phyloP scores from a whole-genome alignment of 2,888 invertebrate genomes.

The Oegoconia quadripuncta region DNA sequence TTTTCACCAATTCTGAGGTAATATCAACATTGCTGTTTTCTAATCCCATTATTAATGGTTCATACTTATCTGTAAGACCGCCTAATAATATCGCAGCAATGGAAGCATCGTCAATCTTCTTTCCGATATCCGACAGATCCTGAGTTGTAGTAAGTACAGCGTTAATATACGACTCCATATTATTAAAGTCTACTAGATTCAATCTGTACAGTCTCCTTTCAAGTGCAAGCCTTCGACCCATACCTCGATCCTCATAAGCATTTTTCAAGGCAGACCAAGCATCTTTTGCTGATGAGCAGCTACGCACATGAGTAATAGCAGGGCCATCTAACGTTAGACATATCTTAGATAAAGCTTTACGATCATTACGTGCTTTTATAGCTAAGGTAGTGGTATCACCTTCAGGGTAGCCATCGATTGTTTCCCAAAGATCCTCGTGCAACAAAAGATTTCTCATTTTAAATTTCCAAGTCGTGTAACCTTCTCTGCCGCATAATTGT shows the following conservation, averaged over 20 bases:
- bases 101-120: constrained; percentile 7
- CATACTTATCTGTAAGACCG: constrained; percentile 5
- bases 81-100: constrained; percentile 7
- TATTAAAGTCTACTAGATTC: constrained; percentile 5
- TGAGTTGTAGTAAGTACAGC: constrained; percentile 4
- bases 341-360: not conserved
- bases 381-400: not conserved
- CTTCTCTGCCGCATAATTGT: too few relatives aligned
- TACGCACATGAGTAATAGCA: constrained; percentile 8
- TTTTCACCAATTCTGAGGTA: constrained; percentile 2
- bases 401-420: not conserved
- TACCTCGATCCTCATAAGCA: constrained; percentile 9
- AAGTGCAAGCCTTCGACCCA: constrained; percentile 8
- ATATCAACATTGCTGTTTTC: constrained; percentile 7
- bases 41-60: constrained; percentile 8
- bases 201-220: constrained; percentile 6
- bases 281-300: constrained; percentile 7
- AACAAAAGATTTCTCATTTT: too few relatives aligned
- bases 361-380: not conserved
- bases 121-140: constrained; percentile 7
- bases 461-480: too few relatives aligned
- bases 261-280: constrained; percentile 8
- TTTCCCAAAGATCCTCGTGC: not conserved
- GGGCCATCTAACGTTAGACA: constrained; percentile 3
- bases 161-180: constrained; percentile 8